Evolutionary conservation across 2,888 invertebrate genomes (phyloP).

Genomic region (Agrilus cyanescens): DNA sequence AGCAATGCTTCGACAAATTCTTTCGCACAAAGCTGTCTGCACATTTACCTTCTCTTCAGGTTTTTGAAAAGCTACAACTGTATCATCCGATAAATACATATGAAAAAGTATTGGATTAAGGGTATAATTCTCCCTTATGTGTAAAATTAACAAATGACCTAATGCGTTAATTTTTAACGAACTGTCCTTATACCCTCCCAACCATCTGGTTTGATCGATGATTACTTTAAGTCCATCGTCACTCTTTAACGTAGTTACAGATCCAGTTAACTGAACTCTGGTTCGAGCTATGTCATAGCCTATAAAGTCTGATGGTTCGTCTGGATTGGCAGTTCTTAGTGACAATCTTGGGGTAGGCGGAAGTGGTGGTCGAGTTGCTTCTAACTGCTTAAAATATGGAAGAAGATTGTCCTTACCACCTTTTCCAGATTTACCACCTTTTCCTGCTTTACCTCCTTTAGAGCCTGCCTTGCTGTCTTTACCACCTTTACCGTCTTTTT

Average conservation of each 20-base stretch:
- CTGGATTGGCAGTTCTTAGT: background rate
- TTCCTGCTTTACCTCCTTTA: too few species aligned
- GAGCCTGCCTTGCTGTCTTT: too few species aligned
- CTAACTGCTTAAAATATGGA: too few species aligned
- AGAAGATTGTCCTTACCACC: too few species aligned
- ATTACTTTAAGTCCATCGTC: slow-evolving; percentile 10
- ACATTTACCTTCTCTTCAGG: slow-evolving; percentile 1
- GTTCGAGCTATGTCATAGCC: slow-evolving; percentile 8
- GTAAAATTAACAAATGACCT: slow-evolving; percentile 6
- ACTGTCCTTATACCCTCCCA: slow-evolving; percentile 1
- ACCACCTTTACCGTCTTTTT: too few species aligned
- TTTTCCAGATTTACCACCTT: too few species aligned
- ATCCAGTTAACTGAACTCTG: slow-evolving; percentile 8
- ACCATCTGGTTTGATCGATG: slow-evolving; percentile 7
- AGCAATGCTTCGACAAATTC: slow-evolving; percentile 7
- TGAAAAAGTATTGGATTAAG: slow-evolving; percentile 11
- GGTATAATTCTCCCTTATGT: slow-evolving; percentile 1
- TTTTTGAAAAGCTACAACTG: slow-evolving; percentile 11
- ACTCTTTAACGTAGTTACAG: slow-evolving; percentile 8
- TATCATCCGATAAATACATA: slow-evolving; percentile 8
- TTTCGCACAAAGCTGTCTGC: slow-evolving; percentile 7
- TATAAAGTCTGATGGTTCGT: slow-evolving; percentile 6
- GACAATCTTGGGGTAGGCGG: slow-evolving; percentile 1
- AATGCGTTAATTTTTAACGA: slow-evolving; percentile 3
- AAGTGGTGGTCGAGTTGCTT: background rate